Conservation (phyloP, 2,888 invertebrate species). For the Melieria omissa region DNA sequence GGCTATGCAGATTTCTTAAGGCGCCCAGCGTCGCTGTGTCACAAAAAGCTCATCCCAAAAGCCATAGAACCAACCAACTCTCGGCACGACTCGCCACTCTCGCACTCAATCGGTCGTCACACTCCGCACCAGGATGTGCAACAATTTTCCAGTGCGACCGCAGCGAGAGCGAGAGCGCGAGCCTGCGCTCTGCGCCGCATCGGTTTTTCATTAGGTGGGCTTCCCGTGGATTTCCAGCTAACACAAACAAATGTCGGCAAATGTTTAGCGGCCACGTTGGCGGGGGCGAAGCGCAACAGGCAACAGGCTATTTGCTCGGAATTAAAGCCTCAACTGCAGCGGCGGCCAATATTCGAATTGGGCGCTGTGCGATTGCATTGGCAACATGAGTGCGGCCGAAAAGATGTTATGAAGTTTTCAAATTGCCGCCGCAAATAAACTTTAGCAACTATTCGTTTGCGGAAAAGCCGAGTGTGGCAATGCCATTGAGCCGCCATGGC, state of each 20-base stretch:
- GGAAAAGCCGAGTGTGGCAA: no score
- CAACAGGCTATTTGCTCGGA: slow-evolving; percentile 40
- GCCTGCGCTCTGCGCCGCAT: slow-evolving; percentile 6
- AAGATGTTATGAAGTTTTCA: no score
- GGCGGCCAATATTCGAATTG: no score
- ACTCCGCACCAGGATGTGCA: not conserved
- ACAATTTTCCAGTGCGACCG: slow-evolving; percentile 13
- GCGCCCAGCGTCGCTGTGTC: slow-evolving; percentile 26
- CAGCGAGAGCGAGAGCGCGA: not conserved
- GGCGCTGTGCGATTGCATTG: no score
- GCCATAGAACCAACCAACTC: not conserved
- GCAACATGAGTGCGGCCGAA: no score
- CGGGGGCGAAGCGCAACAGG: slow-evolving; percentile 37
- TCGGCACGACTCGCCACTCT: not conserved
- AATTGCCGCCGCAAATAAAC: no score
- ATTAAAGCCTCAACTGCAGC: slow-evolving; percentile 14
- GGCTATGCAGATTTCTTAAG: slow-evolving; percentile 12
- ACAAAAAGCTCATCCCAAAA: slow-evolving; percentile 38
- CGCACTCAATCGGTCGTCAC: not conserved
- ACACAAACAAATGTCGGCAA: slow-evolving; percentile 11
- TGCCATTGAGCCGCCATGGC: no score
- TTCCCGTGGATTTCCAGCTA: slow-evolving; percentile 10
- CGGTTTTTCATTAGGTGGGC: slow-evolving; percentile 15
- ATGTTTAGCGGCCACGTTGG: not conserved
- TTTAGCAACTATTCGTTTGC: no score